Evolutionary conservation across 2,888 invertebrate genomes (phyloP), one percentile per base, ranked within the genome.

Genomic region (Heliothis peltigera): DNA sequence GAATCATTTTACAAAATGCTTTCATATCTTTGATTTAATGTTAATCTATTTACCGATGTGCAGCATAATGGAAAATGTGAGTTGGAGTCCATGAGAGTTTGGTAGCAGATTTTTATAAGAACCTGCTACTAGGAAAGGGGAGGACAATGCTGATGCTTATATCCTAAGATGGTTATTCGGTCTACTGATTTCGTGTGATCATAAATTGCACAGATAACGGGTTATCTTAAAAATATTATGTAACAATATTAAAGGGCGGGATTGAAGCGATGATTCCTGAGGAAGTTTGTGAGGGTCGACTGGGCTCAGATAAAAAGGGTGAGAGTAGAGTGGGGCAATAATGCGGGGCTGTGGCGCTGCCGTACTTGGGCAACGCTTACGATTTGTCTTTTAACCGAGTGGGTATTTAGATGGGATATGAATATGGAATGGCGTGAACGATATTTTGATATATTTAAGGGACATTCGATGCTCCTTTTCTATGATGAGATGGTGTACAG

Each of bases 281-380:
- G 85, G 88, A 89, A 88, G 82, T 88, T 88, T 86, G 84, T 66
- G 81, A 92, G 91, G 92, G 92, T 91, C 87, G 87, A 86, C 77
- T 79, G 85, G 84, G 83, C 77, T 70, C 77, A 81, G 89, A 91
- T 92, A 92, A 92, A 92, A 93, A 91, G 93, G 93, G 90, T 91
- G 85, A 82, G 80, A 64, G 69, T 77, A 75, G 84, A 87, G 85
- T 84, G 84, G 84, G 84, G 81, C 85, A 87, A 89, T 91, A 91
- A 90, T 84, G 86, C 72, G 77, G 81, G 81, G 77, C 81, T 83
- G 85, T 86, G 91, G 89, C 85, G 85, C 82, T 6, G 47, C 25
- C 54, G 64, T 64, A 51, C 68, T 62, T 46, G 47, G 43, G 39
- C 39, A n/a, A 21, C 43, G 58, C 47, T 70, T 25, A 60, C 63